A percentile compares a stretch with the other conserved stretches of the same genome.
Conservation (phyloP, 2,113 vertebrate genomes). For the Lonchura striata region DNA sequence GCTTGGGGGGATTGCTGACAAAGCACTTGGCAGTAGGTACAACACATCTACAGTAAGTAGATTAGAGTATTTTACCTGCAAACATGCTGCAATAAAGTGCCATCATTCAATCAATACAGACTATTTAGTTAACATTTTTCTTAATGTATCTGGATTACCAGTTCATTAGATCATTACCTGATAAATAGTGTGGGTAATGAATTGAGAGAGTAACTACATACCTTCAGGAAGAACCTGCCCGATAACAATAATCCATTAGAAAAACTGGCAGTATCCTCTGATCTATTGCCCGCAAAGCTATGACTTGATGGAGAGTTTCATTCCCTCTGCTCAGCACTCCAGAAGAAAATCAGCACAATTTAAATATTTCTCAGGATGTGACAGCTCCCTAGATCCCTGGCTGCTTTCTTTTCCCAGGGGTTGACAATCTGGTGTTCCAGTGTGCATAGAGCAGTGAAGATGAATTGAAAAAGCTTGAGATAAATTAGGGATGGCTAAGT, state of each 20-base stretch:
- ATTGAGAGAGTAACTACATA: slow-evolving; percentile 77
- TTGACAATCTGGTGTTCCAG: slow-evolving; percentile 75
- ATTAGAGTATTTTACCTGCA: slow-evolving; percentile 67
- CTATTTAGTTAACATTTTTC: slow-evolving; percentile 65
- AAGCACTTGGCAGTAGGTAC: slow-evolving; percentile 54
- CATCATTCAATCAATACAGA: slow-evolving; percentile 66
- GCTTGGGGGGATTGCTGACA: slow-evolving; percentile 58
- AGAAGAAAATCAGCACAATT: slow-evolving; percentile 80
- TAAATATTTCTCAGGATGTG: slow-evolving; percentile 79
- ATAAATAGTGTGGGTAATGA: slow-evolving; percentile 71
- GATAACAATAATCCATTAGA: slow-evolving; percentile 80
- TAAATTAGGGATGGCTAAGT: slow-evolving; percentile 83
- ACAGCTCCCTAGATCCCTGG: slow-evolving; percentile 75
- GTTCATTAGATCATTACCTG: slow-evolving; percentile 75
- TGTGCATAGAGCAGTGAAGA: slow-evolving; percentile 75
- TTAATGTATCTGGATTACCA: slow-evolving; percentile 56
- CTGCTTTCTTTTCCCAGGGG: slow-evolving; percentile 77
- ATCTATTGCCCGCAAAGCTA: slow-evolving; percentile 79
- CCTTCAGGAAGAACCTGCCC: slow-evolving; percentile 80
- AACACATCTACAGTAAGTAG: slow-evolving; percentile 51
- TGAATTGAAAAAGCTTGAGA: slow-evolving; percentile 80
- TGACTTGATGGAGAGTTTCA: slow-evolving; percentile 81
- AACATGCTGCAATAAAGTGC: slow-evolving; percentile 71
- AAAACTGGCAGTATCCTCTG: slow-evolving; percentile 80
- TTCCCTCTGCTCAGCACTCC: slow-evolving; percentile 80